Conservation (phyloP, 2,888 invertebrate genomes). For the Diarsia rubi region DNA sequence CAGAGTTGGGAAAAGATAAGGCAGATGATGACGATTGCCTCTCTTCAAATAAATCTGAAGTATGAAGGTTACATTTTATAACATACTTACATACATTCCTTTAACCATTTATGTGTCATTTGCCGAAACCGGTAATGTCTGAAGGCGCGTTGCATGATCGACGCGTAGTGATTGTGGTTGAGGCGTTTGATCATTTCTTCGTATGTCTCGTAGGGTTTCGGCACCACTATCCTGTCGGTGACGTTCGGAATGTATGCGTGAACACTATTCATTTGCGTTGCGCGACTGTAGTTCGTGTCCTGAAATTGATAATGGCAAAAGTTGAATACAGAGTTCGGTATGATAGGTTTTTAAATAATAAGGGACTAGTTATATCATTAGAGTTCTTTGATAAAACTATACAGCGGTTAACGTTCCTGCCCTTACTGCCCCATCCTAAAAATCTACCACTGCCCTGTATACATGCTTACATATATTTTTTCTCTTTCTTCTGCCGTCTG, state of each 20-base stretch:
- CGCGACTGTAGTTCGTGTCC: conserved; percentile 90
- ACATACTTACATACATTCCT: conserved; percentile 81
- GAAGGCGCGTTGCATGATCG: conserved; percentile 93
- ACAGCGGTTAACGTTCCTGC: not conserved
- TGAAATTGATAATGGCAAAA: conserved; percentile 68
- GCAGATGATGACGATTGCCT: too few species aligned
- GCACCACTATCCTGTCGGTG: conserved; percentile 91
- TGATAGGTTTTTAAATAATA: not conserved
- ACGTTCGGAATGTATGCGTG: conserved; percentile 92
- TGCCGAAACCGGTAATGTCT: conserved; percentile 90
- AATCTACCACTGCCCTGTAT: not conserved
- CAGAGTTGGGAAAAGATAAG: too few species aligned
- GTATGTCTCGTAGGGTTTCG: conserved; percentile 92
- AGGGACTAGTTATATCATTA: not conserved
- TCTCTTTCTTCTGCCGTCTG: conserved; percentile 92
- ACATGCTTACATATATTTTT: conserved; percentile 81
- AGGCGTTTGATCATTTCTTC: conserved; percentile 91
- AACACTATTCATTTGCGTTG: conserved; percentile 91
- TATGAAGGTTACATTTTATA: conserved; percentile 3
- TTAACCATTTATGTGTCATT: conserved; percentile 82
- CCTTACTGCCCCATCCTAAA: not conserved
- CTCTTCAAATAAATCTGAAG: conserved; percentile 2
- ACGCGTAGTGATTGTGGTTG: conserved; percentile 90
- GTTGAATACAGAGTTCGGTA: conserved; percentile 1
- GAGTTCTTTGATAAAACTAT: not conserved